Percentiles rank a stretch among this genome's conserved stretches.
These are phyloP conservation scores for Stratiomys singularior DNA, from an alignment of 2,888 invertebrate species.

Conservation along the genomic window DNA sequence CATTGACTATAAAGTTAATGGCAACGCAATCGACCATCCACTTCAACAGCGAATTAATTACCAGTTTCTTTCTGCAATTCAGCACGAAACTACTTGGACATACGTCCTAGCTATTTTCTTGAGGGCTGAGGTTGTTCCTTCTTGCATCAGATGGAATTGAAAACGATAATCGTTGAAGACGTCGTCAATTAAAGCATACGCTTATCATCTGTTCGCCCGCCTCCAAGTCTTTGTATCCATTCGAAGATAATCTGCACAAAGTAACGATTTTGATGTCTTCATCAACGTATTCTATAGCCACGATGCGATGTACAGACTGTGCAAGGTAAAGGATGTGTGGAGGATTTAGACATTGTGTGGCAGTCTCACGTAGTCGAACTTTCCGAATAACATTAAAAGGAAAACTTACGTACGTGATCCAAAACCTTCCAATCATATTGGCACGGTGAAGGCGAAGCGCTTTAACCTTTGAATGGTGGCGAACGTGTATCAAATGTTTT, in stretches of 20 bases:
- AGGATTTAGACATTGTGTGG: conserved; percentile 25
- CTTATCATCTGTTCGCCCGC: conserved; percentile 23
- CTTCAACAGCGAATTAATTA: conserved; percentile 31
- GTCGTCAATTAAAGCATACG: conserved; percentile 46
- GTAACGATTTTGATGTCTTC: conserved; percentile 47
- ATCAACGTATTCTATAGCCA: conserved; percentile 36
- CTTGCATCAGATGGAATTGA: conserved; percentile 36
- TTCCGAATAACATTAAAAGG: conserved; percentile 32
- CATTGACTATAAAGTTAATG: conserved; percentile 34
- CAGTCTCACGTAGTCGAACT: conserved; percentile 38
- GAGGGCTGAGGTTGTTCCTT: background rate
- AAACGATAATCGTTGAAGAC: conserved; percentile 44
- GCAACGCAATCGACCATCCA: conserved; percentile 32
- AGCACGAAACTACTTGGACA: conserved; percentile 1
- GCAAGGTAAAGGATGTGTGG: conserved; percentile 13
- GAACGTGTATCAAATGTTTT: too few species aligned
- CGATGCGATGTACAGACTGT: background rate
- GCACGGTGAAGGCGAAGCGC: background rate
- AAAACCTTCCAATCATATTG: conserved; percentile 21
- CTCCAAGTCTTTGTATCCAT: conserved; percentile 22
- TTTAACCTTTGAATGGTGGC: conserved; percentile 7
- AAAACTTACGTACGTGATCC: conserved; percentile 45
- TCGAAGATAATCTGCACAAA: conserved; percentile 42
- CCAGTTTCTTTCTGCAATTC: conserved; percentile 30
- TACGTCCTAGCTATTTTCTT: background rate